Base-by-base conservation (phyloP, 1,140 invertebrate genomes). In the Mylabris phalerata region DNA sequence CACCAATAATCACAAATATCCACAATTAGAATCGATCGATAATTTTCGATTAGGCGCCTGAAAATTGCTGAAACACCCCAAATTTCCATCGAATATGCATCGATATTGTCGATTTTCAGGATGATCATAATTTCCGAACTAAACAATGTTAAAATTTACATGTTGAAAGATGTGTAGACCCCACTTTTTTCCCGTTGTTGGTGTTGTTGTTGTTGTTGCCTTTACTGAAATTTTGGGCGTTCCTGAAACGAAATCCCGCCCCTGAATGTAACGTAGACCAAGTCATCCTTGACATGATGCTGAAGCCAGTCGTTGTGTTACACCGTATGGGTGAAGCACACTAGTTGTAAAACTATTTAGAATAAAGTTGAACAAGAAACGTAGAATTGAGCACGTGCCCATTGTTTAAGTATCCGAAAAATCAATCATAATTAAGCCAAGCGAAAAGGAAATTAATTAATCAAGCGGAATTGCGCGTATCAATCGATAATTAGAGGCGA, bases 201-300 rank as follows among this genome's bases (percentile, higher is more conserved):
- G 4, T 42, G 4, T 11, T n/a, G 5, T n/a, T 42, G 5, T 10
- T 42, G 3, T 42, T 4, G 41, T n/a, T 42, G 41, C 41, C 6
- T 42, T 42, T 42, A n/a, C 9, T 9, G 11, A 10, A 7, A 32
- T 5, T 19, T 32, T 32, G 32, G 32, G 32, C 32, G 32, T 32
- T 32, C 4, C 32, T 32, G 32, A 32, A 32, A 32, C 4, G 4
- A 32, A 32, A 32, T 1, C 32, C 41, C 41, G 11, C 41, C 57
- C 61, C 62, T 60, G 61, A 48, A 59, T 61, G 32, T 32, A 32
- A 63, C 68, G 62, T 62, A 63, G 68, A 71, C 70, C 65, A 71
- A 71, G 67, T 72, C 71, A 71, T 68, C 71, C 69, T 70, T 72
- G 71, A 70, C 69, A 65, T 67, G 65, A 65, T 57, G 69, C 60